Conservation (phyloP, 2,888 invertebrate species). For the Drosophila recens region DNA sequence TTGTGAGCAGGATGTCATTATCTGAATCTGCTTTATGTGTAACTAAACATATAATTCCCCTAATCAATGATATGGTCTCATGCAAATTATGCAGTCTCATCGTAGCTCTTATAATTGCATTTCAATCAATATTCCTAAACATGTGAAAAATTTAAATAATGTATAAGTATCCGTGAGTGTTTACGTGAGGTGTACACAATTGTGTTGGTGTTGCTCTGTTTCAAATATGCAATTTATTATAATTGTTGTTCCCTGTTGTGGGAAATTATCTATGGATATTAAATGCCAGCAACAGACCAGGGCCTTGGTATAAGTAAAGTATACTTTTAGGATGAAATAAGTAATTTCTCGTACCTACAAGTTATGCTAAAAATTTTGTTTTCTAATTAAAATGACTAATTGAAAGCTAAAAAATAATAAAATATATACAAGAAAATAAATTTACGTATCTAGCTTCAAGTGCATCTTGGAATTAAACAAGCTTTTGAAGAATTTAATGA, state of each 20-base stretch:
- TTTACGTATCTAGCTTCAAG: no score
- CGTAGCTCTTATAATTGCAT: slow-evolving; percentile 45
- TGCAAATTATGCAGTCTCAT: slow-evolving; percentile 52
- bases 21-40: not conserved
- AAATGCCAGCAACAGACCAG: not conserved
- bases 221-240: slow-evolving; percentile 4
- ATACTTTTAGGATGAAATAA: no score
- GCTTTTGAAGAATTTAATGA: no score
- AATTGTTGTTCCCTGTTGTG: slow-evolving; percentile 4
- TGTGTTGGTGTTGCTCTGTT: not conserved
- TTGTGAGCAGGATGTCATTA: not conserved
- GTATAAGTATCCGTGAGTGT: not conserved
- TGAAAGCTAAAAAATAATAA: no score
- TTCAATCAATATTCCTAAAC: slow-evolving; percentile 59
- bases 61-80: slow-evolving; percentile 17
- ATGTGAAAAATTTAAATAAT: slow-evolving; percentile 26
- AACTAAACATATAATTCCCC: not conserved
- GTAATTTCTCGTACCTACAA: no score
- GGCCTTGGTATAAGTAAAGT: no score
- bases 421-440: no score
- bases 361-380: no score
- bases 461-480: no score
- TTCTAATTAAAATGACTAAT: no score
- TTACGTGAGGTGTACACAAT: slow-evolving; percentile 6
- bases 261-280: not conserved